Evolutionary conservation across 2,113 vertebrate species (phyloP).

Genomic region (Aramus guarauna): DNA sequence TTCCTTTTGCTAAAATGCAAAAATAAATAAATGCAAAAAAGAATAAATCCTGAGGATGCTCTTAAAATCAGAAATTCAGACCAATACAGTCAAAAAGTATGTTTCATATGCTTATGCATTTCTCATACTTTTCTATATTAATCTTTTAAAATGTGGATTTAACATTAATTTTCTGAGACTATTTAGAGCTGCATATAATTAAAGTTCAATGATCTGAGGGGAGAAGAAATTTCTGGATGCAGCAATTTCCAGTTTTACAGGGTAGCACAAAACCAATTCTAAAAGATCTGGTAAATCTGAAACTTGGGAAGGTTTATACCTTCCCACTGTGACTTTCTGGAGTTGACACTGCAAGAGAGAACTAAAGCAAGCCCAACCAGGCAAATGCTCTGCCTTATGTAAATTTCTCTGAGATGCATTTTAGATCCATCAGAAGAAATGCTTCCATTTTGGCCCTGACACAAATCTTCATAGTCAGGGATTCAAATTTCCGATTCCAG

Average conservation of each 20-base stretch:
- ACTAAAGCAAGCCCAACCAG: not conserved
- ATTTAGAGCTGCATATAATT: not conserved
- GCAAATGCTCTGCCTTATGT: accelerated
- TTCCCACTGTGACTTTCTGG: not conserved
- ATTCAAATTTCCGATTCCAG: not conserved
- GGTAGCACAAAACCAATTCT: not conserved
- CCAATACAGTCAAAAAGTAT: not conserved
- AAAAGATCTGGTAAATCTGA: not conserved
- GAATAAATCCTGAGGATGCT: not conserved
- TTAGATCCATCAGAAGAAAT: not conserved
- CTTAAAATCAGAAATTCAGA: not conserved
- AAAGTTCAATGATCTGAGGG: not conserved
- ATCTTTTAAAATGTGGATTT: not conserved
- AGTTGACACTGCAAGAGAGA: not conserved
- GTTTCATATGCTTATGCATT: not conserved
- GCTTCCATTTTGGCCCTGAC: not conserved
- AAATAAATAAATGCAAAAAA: not conserved
- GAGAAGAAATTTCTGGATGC: not conserved
- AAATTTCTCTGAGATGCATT: not conserved
- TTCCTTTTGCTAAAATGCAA: not conserved
- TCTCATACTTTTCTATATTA: not conserved
- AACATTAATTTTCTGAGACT: not conserved
- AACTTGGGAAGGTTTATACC: not conserved
- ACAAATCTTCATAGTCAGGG: not conserved
- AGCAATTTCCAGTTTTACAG: not conserved